Base-by-base conservation (phyloP, 2,797 vertebrate genomes). In the Lutra lutra region DNA sequence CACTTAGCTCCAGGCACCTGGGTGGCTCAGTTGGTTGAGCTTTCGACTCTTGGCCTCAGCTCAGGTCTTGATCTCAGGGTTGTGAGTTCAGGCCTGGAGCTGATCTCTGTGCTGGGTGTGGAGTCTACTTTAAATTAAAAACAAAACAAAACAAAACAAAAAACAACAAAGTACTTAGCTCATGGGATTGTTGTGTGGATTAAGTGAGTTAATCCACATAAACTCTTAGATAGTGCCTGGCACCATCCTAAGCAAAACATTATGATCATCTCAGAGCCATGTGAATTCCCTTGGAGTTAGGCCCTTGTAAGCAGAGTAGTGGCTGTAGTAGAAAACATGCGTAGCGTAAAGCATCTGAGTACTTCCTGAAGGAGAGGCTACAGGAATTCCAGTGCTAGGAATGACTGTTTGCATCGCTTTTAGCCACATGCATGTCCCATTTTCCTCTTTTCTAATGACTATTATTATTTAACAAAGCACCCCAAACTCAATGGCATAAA, bases 51-150 rank as follows among this genome's bases (percentile, higher is more conserved):
- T 66, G 18, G n/a, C 66, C 18, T 68, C n/a, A 35, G 66, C n/a
- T 68, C 66, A 35, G 66, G 66, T 68, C 66, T 68, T 0, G 4
- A 35, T 68, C 66, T 68, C n/a, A 66, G 66, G 66, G 8, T 68
- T 68, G n/a, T 68, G 66, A 68, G 66, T 68, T 21, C n/a, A 68
- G n/a, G n/a, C n/a, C 66, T 18, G 0, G 18, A n/a, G 29, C 2
- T 35, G 17, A 17, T n/a, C 18, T 35, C n/a, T 35, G 4, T 0
- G 1, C 66, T 68, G n/a, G 66, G n/a, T 4, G 0, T 68, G 18
- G n/a, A 21, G n/a, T 9, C n/a, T 68, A 68, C 66, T 68, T 68
- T 4, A 38, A 38, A 38, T 38, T 38, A 38, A 38, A 38, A 51
- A 51, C n/a, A n/a, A n/a, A n/a, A n/a, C n/a, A 51, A 51, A 51